These are phyloP conservation scores for Nephrotoma appendiculata DNA, from an alignment of 2,888 invertebrate species.

Conservation along the genomic window DNA sequence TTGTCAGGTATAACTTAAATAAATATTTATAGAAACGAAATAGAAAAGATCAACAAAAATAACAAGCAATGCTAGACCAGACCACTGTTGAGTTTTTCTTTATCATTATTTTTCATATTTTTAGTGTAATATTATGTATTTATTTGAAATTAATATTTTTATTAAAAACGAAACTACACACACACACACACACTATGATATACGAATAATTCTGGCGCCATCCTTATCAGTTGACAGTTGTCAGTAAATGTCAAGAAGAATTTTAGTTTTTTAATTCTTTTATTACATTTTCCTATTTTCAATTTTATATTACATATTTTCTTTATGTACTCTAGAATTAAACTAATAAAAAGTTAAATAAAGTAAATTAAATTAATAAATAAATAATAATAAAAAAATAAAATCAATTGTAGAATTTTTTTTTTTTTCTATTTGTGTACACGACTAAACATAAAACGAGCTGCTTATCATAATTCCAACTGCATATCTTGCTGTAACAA, in stretches of 20 bases:
- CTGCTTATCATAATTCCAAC: neutral
- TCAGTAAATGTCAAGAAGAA: neutral
- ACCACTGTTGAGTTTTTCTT: neutral
- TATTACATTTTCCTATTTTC: neutral
- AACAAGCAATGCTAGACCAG: neutral
- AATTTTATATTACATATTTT: neutral
- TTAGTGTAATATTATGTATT: neutral
- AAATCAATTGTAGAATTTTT: neutral
- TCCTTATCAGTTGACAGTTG: neutral
- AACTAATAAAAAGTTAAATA: neutral
- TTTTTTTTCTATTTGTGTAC: neutral
- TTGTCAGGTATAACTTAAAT: neutral
- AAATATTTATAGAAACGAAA: neutral
- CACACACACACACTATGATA: neutral
- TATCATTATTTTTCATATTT: neutral
- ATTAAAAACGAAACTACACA: neutral
- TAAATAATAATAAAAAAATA: neutral
- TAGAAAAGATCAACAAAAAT: neutral
- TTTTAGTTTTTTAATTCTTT: neutral
- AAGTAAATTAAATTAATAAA: neutral
- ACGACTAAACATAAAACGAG: neutral
- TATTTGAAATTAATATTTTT: neutral
- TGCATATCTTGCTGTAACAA: neutral
- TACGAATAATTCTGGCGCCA: neutral
- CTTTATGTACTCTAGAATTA: neutral